These are phyloP conservation scores for Margaritifera margaritifera DNA, from an alignment of 2,888 invertebrate genomes.

Conservation along the genomic window DNA sequence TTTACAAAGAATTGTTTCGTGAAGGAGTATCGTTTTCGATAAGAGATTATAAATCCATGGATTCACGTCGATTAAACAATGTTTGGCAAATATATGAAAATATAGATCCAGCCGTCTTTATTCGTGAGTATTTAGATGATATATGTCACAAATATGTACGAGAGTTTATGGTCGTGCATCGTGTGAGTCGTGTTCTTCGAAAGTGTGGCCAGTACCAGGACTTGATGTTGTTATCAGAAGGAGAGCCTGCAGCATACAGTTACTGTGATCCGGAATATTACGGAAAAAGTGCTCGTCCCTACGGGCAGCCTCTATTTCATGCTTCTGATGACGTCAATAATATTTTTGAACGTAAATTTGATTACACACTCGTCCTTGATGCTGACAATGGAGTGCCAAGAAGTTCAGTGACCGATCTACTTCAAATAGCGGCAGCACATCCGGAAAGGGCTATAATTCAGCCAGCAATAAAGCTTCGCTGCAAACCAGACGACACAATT, in stretches of 20 bases:
- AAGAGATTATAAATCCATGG: conserved; percentile 48
- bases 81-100: conserved; percentile 57
- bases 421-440: conserved; percentile 60
- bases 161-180: conserved; percentile 63
- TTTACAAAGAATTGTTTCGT: conserved; percentile 54
- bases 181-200: conserved; percentile 57
- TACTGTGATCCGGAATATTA: conserved; percentile 58
- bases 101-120: conserved; percentile 48
- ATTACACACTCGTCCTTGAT: too few species aligned
- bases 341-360: conserved; percentile 51
- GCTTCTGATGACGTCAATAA: conserved; percentile 59
- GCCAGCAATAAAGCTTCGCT: conserved; percentile 60
- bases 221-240: conserved; percentile 63
- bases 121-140: conserved; percentile 57
- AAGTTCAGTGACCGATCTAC: conserved; percentile 52
- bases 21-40: conserved; percentile 56
- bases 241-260: conserved; percentile 55
- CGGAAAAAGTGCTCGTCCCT: conserved; percentile 49
- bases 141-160: conserved; percentile 57
- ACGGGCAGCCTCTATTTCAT: conserved; percentile 58
- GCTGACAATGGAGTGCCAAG: conserved; percentile 60
- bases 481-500: conserved; percentile 52
- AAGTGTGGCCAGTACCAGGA: conserved; percentile 68
- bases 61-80: conserved; percentile 47
- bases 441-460: conserved; percentile 64